A percentile compares a stretch with the other conserved stretches of the same genome.
Evolutionary conservation across 2,113 vertebrate genomes (phyloP).

Genomic region (Hydropotes inermis): DNA sequence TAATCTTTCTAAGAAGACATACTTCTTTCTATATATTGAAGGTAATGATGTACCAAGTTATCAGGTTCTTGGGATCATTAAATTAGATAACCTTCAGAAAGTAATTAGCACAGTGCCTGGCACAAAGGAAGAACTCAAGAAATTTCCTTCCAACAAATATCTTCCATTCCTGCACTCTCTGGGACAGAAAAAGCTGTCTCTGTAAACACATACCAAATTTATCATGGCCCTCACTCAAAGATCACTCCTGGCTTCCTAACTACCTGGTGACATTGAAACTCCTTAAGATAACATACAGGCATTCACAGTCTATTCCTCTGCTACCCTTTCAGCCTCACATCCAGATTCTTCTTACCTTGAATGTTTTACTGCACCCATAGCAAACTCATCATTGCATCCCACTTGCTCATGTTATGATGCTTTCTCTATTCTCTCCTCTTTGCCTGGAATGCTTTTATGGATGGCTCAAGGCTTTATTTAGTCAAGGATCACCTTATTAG

Average conservation of each 20-base stretch:
- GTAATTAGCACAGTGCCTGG: neutral
- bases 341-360: neutral
- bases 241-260: neutral
- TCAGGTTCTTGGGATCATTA: neutral
- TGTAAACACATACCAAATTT: neutral
- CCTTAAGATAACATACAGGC: neutral
- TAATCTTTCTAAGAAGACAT: neutral
- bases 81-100: neutral
- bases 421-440: neutral
- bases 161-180: neutral
- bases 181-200: neutral
- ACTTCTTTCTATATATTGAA: neutral
- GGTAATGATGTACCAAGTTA: neutral
- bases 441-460: neutral
- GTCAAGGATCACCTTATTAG: neutral
- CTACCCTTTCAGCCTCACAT: neutral
- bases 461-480: neutral
- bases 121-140: neutral
- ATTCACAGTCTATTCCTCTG: neutral
- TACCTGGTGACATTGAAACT: neutral
- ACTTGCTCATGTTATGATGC: neutral
- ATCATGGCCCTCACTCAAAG: neutral
- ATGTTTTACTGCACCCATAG: neutral
- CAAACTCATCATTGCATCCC: neutral
- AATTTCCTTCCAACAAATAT: neutral